phyloP scores from a whole-genome alignment of 2,113 vertebrate species.

The Lycaon pictus region DNA sequence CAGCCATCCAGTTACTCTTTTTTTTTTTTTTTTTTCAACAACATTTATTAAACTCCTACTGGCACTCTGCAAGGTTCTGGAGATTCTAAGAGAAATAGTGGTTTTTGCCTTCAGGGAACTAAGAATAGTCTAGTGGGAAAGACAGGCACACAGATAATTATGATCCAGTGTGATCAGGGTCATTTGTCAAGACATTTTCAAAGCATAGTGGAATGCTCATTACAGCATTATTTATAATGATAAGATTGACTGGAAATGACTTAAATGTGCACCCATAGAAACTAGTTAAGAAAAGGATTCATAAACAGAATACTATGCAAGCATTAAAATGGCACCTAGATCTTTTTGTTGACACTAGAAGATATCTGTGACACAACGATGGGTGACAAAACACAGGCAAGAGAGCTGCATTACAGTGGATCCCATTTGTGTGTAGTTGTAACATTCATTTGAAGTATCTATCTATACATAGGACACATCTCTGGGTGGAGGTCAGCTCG shows the following conservation, averaged over 20 bases:
- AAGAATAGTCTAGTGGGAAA: background rate
- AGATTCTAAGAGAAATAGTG: background rate
- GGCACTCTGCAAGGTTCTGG: background rate
- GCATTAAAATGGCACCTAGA: background rate
- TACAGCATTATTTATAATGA: background rate
- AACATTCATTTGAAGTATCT: background rate
- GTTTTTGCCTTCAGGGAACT: background rate
- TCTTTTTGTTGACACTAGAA: background rate
- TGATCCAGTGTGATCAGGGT: background rate
- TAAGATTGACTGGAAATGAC: background rate
- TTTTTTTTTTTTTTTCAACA: slow-evolving; percentile 10
- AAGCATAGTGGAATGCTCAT: background rate
- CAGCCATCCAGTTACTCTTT: background rate
- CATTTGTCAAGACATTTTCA: slow-evolving; percentile 4
- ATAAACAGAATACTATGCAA: background rate
- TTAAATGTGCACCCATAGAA: background rate
- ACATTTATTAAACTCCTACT: background rate
- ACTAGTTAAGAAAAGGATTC: background rate
- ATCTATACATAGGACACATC: background rate
- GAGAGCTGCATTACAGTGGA: background rate
- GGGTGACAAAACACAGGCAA: background rate
- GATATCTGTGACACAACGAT: background rate
- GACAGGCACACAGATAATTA: background rate
- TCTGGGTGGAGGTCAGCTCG: background rate
- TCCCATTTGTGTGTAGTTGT: background rate